Conservation (phyloP, 2,113 vertebrate species). For the Haliaeetus leucogaster region DNA sequence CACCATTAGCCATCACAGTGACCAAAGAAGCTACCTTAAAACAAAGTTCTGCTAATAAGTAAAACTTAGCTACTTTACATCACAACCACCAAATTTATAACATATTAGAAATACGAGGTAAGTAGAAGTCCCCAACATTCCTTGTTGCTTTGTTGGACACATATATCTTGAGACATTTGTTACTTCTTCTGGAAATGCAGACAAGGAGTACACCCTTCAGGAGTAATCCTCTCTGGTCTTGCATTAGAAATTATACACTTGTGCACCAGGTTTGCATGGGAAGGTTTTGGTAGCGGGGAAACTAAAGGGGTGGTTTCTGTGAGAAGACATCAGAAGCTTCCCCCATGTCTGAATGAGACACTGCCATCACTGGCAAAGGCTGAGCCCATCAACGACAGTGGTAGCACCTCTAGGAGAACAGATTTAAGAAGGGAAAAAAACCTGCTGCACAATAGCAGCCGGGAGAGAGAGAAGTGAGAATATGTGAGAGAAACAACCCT, state of each 20-base stretch:
- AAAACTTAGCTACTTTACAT: background rate
- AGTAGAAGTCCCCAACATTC: background rate
- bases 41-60: background rate
- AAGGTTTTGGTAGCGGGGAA: background rate
- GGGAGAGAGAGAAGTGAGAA: background rate
- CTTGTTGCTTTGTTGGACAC: background rate
- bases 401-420: background rate
- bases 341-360: rapidly evolving
- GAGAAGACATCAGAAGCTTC: background rate
- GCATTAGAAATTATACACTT: background rate
- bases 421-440: background rate
- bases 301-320: background rate
- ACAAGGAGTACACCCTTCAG: background rate
- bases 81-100: background rate
- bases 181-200: background rate
- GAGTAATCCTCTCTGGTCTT: background rate
- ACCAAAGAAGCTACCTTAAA: background rate
- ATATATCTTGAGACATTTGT: background rate
- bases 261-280: rapidly evolving
- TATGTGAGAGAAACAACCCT: background rate
- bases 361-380: no score
- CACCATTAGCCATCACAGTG: background rate
- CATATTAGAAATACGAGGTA: background rate
- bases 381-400: rapidly evolving
- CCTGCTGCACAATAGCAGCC: background rate